A percentile compares a stretch with the other conserved stretches of the same genome.
Evolutionary conservation across 2,797 vertebrate genomes (phyloP).

Genomic region (Selene dorsalis): DNA sequence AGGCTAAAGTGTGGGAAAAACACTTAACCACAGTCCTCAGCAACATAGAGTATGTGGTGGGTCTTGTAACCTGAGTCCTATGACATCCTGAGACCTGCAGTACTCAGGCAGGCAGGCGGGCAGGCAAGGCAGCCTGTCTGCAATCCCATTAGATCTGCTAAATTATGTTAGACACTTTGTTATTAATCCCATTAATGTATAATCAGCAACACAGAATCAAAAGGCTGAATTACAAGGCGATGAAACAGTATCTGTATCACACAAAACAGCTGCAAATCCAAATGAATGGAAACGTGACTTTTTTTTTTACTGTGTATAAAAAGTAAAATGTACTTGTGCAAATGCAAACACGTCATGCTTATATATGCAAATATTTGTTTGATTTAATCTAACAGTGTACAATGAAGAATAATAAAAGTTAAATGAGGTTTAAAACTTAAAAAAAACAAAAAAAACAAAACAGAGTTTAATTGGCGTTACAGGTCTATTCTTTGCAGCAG

Average conservation of each 20-base stretch:
- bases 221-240: slow-evolving; percentile 3
- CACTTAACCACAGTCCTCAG: slow-evolving; percentile 35
- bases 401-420: neutral
- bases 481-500: slow-evolving; percentile 42
- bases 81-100: slow-evolving; percentile 35
- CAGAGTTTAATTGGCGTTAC: slow-evolving; percentile 48
- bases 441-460: slow-evolving; percentile 30
- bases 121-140: slow-evolving; percentile 42
- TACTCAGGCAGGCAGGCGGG: slow-evolving; percentile 39
- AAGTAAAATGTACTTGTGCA: neutral
- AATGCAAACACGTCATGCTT: neutral
- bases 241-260: neutral
- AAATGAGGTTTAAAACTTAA: neutral
- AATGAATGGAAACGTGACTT: neutral
- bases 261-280: slow-evolving; percentile 5
- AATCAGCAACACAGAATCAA: neutral
- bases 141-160: slow-evolving; percentile 21
- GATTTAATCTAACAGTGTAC: neutral
- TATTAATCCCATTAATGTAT: neutral
- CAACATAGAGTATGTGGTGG: slow-evolving; percentile 34
- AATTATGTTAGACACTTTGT: slow-evolving; percentile 26
- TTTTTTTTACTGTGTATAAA: neutral
- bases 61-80: slow-evolving; percentile 54
- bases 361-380: neutral
- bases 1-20: slow-evolving; percentile 35